Conservation (phyloP, 2,113 vertebrate species). For the Podarcis raffonei region DNA sequence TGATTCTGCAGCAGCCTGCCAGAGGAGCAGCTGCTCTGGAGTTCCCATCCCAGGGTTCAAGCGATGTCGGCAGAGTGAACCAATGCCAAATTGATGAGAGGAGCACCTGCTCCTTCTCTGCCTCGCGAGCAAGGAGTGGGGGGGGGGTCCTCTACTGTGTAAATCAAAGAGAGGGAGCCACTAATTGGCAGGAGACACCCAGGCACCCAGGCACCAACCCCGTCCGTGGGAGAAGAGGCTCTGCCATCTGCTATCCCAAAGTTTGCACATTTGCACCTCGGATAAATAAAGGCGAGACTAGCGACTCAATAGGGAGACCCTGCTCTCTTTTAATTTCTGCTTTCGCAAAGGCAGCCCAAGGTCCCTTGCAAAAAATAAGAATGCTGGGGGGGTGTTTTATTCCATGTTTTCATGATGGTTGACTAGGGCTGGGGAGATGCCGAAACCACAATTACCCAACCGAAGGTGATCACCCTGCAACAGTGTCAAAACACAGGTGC, state of each 20-base stretch:
- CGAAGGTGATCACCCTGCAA: neutral
- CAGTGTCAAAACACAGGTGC: neutral
- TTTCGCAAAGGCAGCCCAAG: neutral
- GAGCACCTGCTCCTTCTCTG: neutral
- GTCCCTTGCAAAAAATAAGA: neutral
- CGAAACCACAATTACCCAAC: neutral
- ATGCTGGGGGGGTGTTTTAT: neutral
- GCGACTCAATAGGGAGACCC: neutral
- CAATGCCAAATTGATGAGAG: neutral
- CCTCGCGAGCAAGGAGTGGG: neutral
- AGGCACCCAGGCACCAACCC: neutral
- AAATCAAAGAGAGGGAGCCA: neutral
- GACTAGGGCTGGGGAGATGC: neutral
- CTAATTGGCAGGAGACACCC: accelerated
- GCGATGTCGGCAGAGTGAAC: neutral
- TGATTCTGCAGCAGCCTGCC: neutral
- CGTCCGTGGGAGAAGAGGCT: neutral
- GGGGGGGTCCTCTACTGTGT: neutral
- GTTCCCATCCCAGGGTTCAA: neutral
- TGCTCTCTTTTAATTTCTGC: neutral
- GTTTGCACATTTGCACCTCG: neutral
- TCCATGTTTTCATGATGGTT: neutral
- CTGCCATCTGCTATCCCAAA: neutral
- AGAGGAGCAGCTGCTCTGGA: neutral
- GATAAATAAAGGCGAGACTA: neutral